phyloP scores from a whole-genome alignment of 2,888 invertebrate species.

The Opisthograptis luteolata region DNA sequence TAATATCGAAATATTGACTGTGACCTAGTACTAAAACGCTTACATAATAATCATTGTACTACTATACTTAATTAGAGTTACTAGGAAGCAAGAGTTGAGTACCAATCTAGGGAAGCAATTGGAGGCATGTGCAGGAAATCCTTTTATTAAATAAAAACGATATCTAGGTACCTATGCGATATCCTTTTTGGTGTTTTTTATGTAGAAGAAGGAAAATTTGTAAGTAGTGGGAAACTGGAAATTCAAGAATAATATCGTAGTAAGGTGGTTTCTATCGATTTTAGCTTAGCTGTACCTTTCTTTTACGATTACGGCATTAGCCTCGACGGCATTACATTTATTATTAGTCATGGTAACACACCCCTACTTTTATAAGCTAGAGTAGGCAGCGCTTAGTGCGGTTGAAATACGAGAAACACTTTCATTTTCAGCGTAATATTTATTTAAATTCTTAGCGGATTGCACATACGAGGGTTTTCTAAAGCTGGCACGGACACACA shows the following conservation, averaged over 20 bases:
- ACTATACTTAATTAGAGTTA: no score
- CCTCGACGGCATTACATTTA: conserved; percentile 7
- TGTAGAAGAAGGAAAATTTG: no score
- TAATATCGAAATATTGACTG: not conserved
- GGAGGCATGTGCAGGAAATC: not conserved
- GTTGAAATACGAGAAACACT: not conserved
- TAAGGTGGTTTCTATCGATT: conserved; percentile 3
- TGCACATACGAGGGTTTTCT: no score
- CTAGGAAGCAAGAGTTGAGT: not conserved
- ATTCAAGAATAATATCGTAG: no score
- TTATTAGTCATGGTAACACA: conserved; percentile 18
- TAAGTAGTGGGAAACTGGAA: no score
- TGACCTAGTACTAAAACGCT: not conserved
- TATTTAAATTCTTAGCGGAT: no score
- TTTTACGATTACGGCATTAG: conserved; percentile 14
- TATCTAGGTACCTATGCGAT: no score
- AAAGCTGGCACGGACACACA: no score
- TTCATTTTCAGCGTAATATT: not conserved
- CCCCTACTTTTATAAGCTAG: conserved; percentile 4
- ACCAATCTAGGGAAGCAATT: not conserved
- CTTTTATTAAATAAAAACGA: no score
- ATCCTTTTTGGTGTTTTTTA: no score
- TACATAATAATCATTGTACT: not conserved
- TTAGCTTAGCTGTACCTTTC: not conserved
- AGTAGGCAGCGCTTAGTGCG: not conserved